These are phyloP conservation scores for Rhinichthys klamathensis DNA, from an alignment of 2,113 vertebrate species.

Conservation along the genomic window DNA sequence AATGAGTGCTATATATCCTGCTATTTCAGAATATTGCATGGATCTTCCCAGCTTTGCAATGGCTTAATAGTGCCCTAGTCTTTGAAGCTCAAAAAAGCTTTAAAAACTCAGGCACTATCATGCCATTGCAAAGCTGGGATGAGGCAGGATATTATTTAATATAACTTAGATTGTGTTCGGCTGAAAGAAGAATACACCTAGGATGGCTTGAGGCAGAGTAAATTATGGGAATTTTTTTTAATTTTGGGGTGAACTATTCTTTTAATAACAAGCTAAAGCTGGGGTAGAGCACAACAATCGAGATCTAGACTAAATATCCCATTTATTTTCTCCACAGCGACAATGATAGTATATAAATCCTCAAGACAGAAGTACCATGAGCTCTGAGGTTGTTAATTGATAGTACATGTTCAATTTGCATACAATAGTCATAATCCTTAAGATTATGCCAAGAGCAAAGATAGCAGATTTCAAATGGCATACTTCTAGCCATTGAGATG, in stretches of 20 bases:
- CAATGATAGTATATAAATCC: background rate
- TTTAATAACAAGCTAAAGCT: background rate
- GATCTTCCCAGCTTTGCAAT: no score
- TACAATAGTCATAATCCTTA: constrained; percentile 1
- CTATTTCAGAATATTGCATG: background rate
- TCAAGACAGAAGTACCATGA: background rate
- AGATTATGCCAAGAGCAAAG: background rate
- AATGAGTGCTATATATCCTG: background rate
- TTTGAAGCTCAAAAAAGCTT: no score
- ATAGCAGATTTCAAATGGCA: background rate
- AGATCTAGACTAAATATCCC: background rate
- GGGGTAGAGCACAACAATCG: background rate
- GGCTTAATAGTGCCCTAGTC: no score
- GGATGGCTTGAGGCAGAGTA: no score
- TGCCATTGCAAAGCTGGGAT: no score
- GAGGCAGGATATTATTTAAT: no score
- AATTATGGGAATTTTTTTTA: no score
- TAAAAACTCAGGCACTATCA: no score
- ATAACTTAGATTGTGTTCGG: no score
- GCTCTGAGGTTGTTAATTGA: background rate
- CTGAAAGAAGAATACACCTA: no score
- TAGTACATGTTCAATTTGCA: background rate
- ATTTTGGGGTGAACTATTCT: no score
- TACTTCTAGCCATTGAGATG: background rate
- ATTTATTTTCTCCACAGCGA: background rate